These are phyloP conservation scores for Rhinolophus ferrumequinum DNA, from an alignment of 2,113 vertebrate genomes.

Conservation along the genomic window DNA sequence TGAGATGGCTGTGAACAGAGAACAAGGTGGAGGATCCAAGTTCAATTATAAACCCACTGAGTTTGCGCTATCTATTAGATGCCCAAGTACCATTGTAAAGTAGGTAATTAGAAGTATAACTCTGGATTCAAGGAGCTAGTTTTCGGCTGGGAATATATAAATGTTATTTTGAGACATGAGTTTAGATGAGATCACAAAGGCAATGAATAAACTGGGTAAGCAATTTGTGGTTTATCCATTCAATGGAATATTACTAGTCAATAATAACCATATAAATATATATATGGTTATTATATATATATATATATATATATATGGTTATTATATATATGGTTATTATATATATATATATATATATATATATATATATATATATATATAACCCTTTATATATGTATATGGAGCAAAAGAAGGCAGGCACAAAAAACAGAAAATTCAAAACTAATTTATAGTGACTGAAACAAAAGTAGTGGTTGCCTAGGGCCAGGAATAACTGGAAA, in stretches of 20 bases:
- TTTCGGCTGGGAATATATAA: not conserved
- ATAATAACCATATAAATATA: no score
- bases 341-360: not conserved
- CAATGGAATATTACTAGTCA: not conserved
- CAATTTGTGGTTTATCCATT: not conserved
- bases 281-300: no score
- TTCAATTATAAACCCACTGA: not conserved
- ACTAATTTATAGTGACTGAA: not conserved
- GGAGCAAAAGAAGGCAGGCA: not conserved
- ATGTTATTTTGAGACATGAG: not conserved
- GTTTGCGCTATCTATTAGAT: not conserved
- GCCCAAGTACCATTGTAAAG: not conserved
- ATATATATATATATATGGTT: no score
- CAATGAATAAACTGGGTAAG: not conserved
- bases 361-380: not conserved
- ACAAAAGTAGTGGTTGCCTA: not conserved
- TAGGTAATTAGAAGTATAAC: not conserved
- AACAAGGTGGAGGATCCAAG: not conserved
- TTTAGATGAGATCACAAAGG: not conserved
- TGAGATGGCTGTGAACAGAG: not conserved
- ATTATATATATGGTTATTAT: no score
- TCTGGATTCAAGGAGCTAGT: not conserved
- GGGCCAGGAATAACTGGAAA: not conserved
- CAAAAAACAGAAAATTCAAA: not conserved
- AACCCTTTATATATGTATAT: not conserved